Conservation (phyloP, 2,113 vertebrate species). For the Pomatostomus ruficeps region DNA sequence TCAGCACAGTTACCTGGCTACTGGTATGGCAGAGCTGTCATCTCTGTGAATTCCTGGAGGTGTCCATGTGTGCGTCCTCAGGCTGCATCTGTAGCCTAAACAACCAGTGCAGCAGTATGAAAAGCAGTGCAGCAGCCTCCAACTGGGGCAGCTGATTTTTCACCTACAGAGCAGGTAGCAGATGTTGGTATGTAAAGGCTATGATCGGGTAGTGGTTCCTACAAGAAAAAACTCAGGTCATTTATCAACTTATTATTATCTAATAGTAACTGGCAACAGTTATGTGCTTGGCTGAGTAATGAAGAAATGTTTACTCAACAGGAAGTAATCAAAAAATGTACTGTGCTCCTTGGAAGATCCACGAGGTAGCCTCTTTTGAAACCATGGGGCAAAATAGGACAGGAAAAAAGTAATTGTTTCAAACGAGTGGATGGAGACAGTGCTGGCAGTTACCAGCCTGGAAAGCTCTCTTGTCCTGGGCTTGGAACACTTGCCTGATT, state of each 20-base stretch:
- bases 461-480: neutral
- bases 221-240: neutral
- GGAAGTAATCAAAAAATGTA: neutral
- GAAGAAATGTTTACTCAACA: neutral
- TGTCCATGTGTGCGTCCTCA: neutral
- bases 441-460: neutral
- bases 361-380: neutral
- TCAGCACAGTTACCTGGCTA: neutral
- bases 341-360: neutral
- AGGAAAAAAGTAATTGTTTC: neutral
- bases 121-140: neutral
- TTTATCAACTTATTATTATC: neutral
- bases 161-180: neutral
- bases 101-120: neutral
- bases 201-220: neutral
- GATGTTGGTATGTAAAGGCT: neutral
- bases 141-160: neutral
- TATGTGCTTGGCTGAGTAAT: neutral
- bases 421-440: neutral
- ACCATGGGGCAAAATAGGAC: neutral
- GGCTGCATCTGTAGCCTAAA: fast-evolving
- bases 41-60: neutral
- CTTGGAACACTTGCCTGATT: neutral
- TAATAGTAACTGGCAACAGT: neutral
- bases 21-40: neutral